These are phyloP conservation scores for Callaeas wilsoni DNA, from an alignment of 2,113 vertebrate genomes.

Conservation along the genomic window DNA sequence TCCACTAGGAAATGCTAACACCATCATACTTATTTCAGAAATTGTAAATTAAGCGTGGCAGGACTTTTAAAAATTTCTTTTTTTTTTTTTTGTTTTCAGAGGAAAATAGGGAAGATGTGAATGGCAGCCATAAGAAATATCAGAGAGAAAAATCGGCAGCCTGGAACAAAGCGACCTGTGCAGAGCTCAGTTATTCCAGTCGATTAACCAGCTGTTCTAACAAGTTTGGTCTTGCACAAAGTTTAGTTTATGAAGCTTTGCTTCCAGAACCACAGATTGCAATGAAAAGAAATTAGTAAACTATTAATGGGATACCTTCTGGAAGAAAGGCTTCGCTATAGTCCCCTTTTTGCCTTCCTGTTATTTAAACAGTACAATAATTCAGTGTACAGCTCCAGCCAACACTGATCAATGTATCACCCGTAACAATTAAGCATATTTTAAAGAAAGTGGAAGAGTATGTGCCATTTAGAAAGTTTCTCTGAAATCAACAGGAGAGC, in stretches of 20 bases:
- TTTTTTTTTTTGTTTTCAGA: background rate
- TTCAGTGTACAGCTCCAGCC: slow-evolving; percentile 1
- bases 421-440: background rate
- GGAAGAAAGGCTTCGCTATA: background rate
- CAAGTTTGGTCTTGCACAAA: background rate
- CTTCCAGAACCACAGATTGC: background rate
- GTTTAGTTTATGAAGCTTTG: background rate
- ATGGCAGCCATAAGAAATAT: background rate
- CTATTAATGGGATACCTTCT: background rate
- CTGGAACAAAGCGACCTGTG: background rate
- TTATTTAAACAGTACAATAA: background rate
- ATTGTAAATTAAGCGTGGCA: background rate
- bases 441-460: background rate
- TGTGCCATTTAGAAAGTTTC: background rate
- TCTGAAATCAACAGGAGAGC: background rate
- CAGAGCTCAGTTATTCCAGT: background rate
- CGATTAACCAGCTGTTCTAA: background rate
- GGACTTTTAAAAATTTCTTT: background rate
- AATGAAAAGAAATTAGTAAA: background rate
- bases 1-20: background rate
- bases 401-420: background rate
- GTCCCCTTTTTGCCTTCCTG: background rate
- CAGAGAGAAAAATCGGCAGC: background rate
- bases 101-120: background rate
- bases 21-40: background rate